Base-by-base conservation (phyloP, 2,113 vertebrate genomes). In the Ptychochromis oligacanthus region DNA sequence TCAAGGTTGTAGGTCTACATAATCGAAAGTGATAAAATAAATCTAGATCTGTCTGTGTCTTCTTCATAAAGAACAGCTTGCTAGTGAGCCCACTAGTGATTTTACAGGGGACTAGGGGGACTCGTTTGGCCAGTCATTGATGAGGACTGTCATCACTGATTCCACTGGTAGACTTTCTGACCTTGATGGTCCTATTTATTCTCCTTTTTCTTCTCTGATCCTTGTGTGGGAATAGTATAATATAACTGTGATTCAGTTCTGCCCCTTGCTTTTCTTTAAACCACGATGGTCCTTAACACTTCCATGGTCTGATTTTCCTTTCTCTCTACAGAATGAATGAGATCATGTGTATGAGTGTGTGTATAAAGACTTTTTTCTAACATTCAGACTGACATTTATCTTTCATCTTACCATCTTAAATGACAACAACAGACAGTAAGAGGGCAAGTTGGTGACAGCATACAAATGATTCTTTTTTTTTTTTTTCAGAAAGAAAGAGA, bases 51-150 rank as follows among this genome's bases (percentile, higher is more conserved):
- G 67, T 54, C 11, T 31, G 26, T 52, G 46, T 72, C 46, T 52
- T 54, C 67, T 54, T 72, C 46, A 0, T n/a, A 26, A 54, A n/a
- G 11, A 72, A 72, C 26, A 54, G 46, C 18, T 72, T 4, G 18
- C 26, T 34, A 72, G 46, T 72, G 26, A 72, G 67, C 46, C 67
- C 67, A 54, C 46, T 72, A 72, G 67, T 72, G 46, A 54, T 72
- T 72, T 72, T 72, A 72, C 52, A 28, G 3, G 28, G 67, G 67
- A 54, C 67, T 46, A 72, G 46, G 43, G 40, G 67, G 67, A 72
- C 67, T 72, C 11, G 11, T 54, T 54, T 72, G 67, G 46, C 18
- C 67, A 72, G 46, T 34, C 46, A 72, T 14, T 72, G 67, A 54
- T 52, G 46, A 54, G 67, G 1, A 14, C 2, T 72, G 46, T 72